phyloP scores from a whole-genome alignment of 2,888 invertebrate species.

The Ceratothoa steindachneri region DNA sequence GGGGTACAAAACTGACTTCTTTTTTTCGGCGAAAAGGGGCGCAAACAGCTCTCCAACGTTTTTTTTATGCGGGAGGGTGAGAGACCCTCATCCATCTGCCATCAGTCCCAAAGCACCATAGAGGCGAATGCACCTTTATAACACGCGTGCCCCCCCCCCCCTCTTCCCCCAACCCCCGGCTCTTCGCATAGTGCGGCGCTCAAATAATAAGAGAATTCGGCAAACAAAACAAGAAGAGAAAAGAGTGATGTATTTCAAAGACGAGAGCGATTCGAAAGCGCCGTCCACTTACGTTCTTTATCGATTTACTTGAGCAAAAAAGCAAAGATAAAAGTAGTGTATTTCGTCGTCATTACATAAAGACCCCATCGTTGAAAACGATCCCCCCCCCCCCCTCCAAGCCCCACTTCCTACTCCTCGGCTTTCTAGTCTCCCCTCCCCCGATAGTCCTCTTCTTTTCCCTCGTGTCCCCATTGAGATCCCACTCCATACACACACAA shows the following conservation, averaged over 20 bases:
- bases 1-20: no score
- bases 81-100: not conserved
- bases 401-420: not conserved
- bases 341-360: constrained; percentile 15
- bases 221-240: constrained; percentile 10
- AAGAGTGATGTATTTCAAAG: constrained; percentile 10
- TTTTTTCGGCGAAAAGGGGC: no score
- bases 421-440: not conserved
- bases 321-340: constrained; percentile 15
- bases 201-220: constrained; percentile 2
- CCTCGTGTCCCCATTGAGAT: no score
- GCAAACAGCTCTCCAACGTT: no score
- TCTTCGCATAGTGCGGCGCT: not conserved
- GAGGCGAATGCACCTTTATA: no score
- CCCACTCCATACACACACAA: no score
- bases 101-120: no score
- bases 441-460: no score
- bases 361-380: constrained; percentile 13
- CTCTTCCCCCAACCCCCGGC: not conserved
- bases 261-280: constrained; percentile 5
- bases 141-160: no score
- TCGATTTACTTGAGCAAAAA: constrained; percentile 15
- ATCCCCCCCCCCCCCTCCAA: constrained; percentile 3
- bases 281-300: constrained; percentile 11
- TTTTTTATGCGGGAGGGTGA: not conserved